Base-by-base conservation (phyloP, 2,797 vertebrate genomes). In the Sebastiscus albofasciatus region DNA sequence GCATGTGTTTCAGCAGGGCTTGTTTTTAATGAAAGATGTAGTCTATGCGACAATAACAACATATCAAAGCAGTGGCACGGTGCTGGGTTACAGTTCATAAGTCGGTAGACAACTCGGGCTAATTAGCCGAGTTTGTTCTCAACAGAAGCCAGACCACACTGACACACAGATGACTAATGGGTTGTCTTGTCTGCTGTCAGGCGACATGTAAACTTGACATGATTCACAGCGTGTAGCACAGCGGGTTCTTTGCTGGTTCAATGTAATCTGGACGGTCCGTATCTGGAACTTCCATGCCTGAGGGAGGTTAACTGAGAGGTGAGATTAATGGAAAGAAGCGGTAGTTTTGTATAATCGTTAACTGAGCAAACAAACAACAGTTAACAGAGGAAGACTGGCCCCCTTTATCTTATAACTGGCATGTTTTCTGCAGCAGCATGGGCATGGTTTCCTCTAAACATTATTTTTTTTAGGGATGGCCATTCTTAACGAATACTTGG, bases 361-460 rank as follows among this genome's bases (percentile, higher is more conserved):
- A 52, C 10, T 34, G 14, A 31, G 33, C 22, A 1, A 36, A 22
- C 1, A 12, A 68, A 39, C n/a, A 27, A 13, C n/a, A 22, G 10
- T 2, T 42, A 14, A 42, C 0, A 42, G 39, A 0, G 22, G 7
- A 22, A 59, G 33, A 52, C 46, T 22, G 7, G 46, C 5, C 4
- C 3, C 16, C 4, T 26, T 60, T 58, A 26, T 77, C 20, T 56
- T 10, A 2, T 31, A 59, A 11, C 55, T 10, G 4, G 6, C 24
- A n/a, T 13, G 16, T 39, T 27, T 6, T 39, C 60, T 55, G 9
- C 16, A 16, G 5, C 10, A 24, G 33, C 2, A 2, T 42, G 76
- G 69, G 80, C 59, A 77, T 72, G 75, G 83, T 67, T 82, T 87
- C 68, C 80, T 87, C 24, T 65, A 1, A 42, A 24, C 31, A 24